Evolutionary conservation across 2,113 vertebrate genomes (phyloP), one percentile per base, ranked within the genome.

Genomic region (Pipra filicauda): DNA sequence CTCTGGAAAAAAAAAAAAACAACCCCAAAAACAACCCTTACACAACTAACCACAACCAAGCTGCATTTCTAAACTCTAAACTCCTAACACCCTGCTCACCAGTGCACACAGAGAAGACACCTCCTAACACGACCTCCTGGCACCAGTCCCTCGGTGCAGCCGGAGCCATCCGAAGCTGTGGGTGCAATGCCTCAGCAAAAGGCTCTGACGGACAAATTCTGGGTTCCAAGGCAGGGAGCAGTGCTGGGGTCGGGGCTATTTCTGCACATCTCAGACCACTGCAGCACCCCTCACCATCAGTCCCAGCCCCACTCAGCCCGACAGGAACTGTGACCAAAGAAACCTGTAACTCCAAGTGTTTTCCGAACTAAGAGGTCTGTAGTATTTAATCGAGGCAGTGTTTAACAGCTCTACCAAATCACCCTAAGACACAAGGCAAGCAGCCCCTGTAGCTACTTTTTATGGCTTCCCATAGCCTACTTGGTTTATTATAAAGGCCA

Each of bases 371-470:
- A 59, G 5, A 43, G 12, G 33, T 28, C 65, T 8, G 11, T 1
- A 30, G 16, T 0, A 16, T 16, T 30, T 9, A 30, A 21, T 0
- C 4, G 30, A 58, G 65, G 57, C 44, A 7, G 20, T 5, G 11
- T 15, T 46, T 48, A 19, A 17, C 0, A 33, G 74, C 43, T 39
- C 17, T n/a, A 12, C 13, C 59, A 21, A 21, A 2, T 2, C 27
- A 4, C 6, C 30, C 21, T 4, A 3, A 46, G 37, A 21, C 6
- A 13, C 0, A 15, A 37, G 43, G 37, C 0, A 0, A 10, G 31
- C 1, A 37, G 30, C 39, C 49, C 14, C 35, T 27, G 43, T 5
- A 39, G 35, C 11, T 31, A 0, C 3, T 16, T 88, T 54, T 19
- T 28, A 31, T n/a, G 17, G n/a, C 39, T 54, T 79, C 21, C 57